Evolutionary conservation across 1,140 invertebrate genomes (phyloP).

Genomic region (Zaprionus camerounensis): DNA sequence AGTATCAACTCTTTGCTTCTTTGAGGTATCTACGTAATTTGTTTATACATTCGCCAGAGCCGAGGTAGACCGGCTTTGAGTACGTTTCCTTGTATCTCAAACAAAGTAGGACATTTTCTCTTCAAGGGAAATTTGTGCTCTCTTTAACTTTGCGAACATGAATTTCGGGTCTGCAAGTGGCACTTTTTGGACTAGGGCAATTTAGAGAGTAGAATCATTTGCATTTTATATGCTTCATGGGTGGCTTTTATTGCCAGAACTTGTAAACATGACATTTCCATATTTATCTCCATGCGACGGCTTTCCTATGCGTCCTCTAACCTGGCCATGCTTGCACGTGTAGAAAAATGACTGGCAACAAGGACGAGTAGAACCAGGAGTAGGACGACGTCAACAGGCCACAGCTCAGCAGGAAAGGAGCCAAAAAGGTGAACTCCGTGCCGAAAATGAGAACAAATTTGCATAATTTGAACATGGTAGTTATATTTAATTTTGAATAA

Average conservation of each 20-base stretch:
- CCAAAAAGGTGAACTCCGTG: constrained; percentile 43
- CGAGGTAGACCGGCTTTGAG: not conserved
- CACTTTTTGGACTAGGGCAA: constrained; percentile 14
- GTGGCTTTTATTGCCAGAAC: constrained; percentile 63
- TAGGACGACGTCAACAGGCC: not conserved
- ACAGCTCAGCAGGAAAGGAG: constrained; percentile 25
- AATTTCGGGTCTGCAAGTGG: not conserved
- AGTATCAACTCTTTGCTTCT: not conserved
- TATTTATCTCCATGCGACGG: constrained; percentile 60
- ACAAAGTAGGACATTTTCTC: constrained; percentile 51
- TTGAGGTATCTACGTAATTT: not conserved
- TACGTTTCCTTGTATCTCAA: not conserved
- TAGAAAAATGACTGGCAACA: constrained; percentile 45
- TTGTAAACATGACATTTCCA: constrained; percentile 71
- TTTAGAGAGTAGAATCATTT: constrained; percentile 41
- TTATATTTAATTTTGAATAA: constrained; percentile 68
- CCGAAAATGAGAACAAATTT: constrained; percentile 49
- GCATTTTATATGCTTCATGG: constrained; percentile 49
- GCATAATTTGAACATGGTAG: constrained; percentile 57
- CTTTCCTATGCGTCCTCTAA: constrained; percentile 3
- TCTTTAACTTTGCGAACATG: not conserved
- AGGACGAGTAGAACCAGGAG: not conserved
- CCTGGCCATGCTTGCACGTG: constrained; percentile 34
- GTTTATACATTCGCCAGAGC: not conserved
- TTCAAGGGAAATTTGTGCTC: constrained; percentile 32